These are phyloP conservation scores for Vireo altiloquus DNA, from an alignment of 2,113 vertebrate genomes.

Conservation along the genomic window DNA sequence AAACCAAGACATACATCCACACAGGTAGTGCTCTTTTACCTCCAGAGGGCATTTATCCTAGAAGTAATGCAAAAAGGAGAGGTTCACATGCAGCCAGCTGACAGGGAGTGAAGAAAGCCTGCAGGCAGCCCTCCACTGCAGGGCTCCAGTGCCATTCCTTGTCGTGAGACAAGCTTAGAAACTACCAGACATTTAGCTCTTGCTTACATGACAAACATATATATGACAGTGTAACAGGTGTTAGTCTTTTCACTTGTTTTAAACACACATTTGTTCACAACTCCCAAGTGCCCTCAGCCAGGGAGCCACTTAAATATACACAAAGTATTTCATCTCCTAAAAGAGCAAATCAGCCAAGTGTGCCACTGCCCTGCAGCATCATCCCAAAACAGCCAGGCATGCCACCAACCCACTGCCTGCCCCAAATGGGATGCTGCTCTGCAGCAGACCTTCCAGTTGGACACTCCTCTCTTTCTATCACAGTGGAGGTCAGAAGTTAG, in stretches of 20 bases:
- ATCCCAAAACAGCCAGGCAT: neutral
- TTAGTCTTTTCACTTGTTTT: neutral
- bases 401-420: neutral
- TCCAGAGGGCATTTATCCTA: neutral
- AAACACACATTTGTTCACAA: neutral
- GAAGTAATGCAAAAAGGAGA: neutral
- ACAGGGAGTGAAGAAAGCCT: neutral
- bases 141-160: neutral
- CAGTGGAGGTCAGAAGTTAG: rapidly evolving
- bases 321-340: neutral
- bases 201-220: neutral
- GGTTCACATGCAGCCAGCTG: neutral
- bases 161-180: neutral
- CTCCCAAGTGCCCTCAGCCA: neutral
- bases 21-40: neutral
- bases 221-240: neutral
- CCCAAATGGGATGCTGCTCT: neutral
- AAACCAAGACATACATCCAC: too few relatives aligned
- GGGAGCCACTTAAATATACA: neutral
- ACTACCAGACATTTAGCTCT: neutral
- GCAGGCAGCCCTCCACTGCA: neutral
- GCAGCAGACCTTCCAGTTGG: neutral
- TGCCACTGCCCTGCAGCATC: neutral
- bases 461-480: neutral
- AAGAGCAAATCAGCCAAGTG: neutral